Evolutionary conservation across 2,113 vertebrate species (phyloP), one percentile per base, ranked within the genome.

Genomic region (Puma concolor): DNA sequence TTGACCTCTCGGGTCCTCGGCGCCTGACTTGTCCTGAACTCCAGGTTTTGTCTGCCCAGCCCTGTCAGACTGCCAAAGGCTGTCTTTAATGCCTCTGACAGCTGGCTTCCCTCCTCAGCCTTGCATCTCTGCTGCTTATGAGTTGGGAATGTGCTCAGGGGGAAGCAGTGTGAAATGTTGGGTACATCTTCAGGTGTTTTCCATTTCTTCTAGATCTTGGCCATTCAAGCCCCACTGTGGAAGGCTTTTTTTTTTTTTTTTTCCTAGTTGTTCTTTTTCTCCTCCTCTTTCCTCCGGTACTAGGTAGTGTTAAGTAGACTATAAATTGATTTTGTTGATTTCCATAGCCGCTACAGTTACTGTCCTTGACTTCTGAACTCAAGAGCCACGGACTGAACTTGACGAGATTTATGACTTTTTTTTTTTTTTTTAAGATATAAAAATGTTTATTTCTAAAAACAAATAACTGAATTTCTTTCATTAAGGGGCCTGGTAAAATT

Each of bases 401-500:
- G 67, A 64, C 91, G 44, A 23, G 76, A 36, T 92, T 92, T 69
- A 72, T 77, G 50, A 54, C 23, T 10, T 31, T 63, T 52, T 92
- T 93, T 54, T 14, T n/a, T n/a, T n/a, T 52, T 21, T 36, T 52
- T 54, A 87, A 71, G 54, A 57, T 66, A 63, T 60, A 66, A 67
- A 69, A 88, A 31, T 86, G 31, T 77, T 92, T 71, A 33, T 94
- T 88, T 91, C 31, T 72, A 72, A 93, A 94, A 94, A 50, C 5
- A 95, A 67, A 38, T 48, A 89, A 95, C 77, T 64, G 84, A 94
- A 77, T 77, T 77, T 77, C 74, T 48, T 48, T 31, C 14, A 48
- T 17, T 77, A 77, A 77, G 41, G 25, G 38, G 1, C 12, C 19
- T 84, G 50, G 83, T 80, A 76, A 36, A 92, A 33, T 95, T 91